phyloP scores from a whole-genome alignment of 2,888 invertebrate genomes.

The Allophyes oxyacanthae region DNA sequence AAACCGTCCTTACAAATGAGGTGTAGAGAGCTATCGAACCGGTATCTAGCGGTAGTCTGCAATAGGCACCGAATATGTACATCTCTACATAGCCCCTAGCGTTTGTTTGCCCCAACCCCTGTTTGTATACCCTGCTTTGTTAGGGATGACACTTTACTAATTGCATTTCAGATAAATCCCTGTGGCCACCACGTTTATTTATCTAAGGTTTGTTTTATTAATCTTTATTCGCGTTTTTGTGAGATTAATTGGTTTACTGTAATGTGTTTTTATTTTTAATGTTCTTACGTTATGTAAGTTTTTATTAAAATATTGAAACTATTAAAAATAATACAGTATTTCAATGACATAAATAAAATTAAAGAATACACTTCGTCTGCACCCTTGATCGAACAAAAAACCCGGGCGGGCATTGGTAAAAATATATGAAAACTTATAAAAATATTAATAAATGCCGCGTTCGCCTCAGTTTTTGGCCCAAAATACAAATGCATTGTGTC shows the following conservation, averaged over 20 bases:
- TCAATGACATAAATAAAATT: no score
- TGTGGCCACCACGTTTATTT: slow-evolving; percentile 22
- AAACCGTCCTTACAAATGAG: slow-evolving; percentile 2
- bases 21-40: slow-evolving; percentile 21
- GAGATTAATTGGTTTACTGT: slow-evolving; percentile 6
- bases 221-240: slow-evolving; percentile 22
- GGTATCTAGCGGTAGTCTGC: slow-evolving; percentile 2
- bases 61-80: slow-evolving; percentile 22
- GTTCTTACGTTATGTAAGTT: no score
- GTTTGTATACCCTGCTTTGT: slow-evolving; percentile 40
- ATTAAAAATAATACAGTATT: no score
- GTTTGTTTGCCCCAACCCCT: slow-evolving; percentile 20
- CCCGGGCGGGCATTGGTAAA: no score
- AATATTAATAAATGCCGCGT: no score
- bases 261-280: no score
- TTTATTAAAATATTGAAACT: no score
- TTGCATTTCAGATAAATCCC: slow-evolving; percentile 47
- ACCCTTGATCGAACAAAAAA: no score
- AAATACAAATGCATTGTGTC: no score
- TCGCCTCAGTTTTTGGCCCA: no score
- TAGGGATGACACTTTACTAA: slow-evolving; percentile 49
- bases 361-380: no score
- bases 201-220: slow-evolving; percentile 16
- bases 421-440: no score
- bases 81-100: slow-evolving; percentile 21